phyloP scores from a whole-genome alignment of 2,797 vertebrate species.

The Malurus leucopterus region DNA sequence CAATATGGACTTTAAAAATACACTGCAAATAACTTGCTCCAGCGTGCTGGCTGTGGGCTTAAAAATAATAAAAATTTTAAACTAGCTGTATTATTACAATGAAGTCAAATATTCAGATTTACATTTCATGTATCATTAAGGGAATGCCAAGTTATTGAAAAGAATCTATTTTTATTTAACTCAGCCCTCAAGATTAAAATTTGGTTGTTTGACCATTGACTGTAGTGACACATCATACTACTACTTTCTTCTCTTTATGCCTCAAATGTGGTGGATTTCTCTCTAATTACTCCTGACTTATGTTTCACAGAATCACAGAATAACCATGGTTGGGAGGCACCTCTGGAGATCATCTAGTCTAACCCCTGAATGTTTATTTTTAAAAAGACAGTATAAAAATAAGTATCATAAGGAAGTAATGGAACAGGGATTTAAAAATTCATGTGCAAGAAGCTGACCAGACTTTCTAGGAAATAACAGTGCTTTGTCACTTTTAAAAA shows the following conservation, averaged over 20 bases:
- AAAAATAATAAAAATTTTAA: constrained; percentile 35
- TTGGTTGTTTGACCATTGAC: not conserved
- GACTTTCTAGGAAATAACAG: constrained; percentile 28
- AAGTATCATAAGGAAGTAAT: not conserved
- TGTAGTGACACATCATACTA: not conserved
- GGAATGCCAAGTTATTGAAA: not conserved
- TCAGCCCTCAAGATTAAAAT: not conserved
- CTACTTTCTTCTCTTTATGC: not conserved
- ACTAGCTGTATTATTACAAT: not conserved
- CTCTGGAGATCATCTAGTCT: not conserved
- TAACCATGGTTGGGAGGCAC: not conserved
- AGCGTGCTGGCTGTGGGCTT: not conserved
- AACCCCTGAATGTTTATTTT: not conserved
- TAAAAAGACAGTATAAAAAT: constrained; percentile 3
- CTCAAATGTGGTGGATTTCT: not conserved
- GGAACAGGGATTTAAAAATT: not conserved
- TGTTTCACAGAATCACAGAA: not conserved
- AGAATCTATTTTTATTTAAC: not conserved
- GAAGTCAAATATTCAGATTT: constrained; percentile 5
- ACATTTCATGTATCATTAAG: constrained; percentile 21
- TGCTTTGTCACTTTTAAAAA: not conserved
- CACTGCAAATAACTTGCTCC: constrained; percentile 62
- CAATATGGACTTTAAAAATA: constrained; percentile 65
- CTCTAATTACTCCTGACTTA: not conserved
- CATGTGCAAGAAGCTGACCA: not conserved